Evolutionary conservation across 2,888 invertebrate species (phyloP).

Genomic region (Conops quadrifasciatus): DNA sequence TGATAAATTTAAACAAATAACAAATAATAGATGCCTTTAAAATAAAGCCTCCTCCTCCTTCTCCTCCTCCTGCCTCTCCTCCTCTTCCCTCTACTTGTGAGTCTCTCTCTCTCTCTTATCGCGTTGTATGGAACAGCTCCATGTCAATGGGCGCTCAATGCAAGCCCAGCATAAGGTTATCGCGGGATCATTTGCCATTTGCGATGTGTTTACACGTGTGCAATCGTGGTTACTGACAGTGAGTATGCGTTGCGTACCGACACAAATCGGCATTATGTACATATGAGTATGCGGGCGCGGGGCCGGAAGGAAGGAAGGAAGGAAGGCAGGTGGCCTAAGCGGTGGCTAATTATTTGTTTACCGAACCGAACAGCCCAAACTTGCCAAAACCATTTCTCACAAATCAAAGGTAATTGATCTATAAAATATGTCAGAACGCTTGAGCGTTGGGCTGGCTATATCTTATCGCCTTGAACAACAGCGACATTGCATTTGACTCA

Average conservation of each 20-base stretch:
- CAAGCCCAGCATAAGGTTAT: too few relatives aligned
- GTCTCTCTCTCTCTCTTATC: too few relatives aligned
- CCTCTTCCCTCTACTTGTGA: too few relatives aligned
- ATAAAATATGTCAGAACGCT: conserved; percentile 33
- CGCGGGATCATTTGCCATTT: too few relatives aligned
- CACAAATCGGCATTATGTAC: background rate
- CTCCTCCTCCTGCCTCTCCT: background rate
- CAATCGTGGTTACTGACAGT: conserved; percentile 17
- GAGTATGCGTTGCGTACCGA: background rate
- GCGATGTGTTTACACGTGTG: conserved; percentile 1
- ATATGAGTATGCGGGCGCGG: background rate
- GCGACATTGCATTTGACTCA: conserved; percentile 11
- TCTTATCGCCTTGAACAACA: conserved; percentile 13
- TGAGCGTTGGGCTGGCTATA: background rate
- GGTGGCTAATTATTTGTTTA: too few relatives aligned
- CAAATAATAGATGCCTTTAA: conserved; percentile 22
- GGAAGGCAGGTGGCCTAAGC: too few relatives aligned
- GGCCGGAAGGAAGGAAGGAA: too few relatives aligned
- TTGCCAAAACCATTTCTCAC: conserved; percentile 29
- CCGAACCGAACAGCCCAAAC: too few relatives aligned
- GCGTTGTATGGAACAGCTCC: background rate
- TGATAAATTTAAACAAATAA: conserved; percentile 30
- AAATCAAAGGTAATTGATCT: conserved; percentile 38
- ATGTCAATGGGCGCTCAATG: background rate
- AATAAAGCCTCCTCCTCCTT: conserved; percentile 6